phyloP scores from a whole-genome alignment of 1,140 invertebrate genomes.

The Sipha flava region DNA sequence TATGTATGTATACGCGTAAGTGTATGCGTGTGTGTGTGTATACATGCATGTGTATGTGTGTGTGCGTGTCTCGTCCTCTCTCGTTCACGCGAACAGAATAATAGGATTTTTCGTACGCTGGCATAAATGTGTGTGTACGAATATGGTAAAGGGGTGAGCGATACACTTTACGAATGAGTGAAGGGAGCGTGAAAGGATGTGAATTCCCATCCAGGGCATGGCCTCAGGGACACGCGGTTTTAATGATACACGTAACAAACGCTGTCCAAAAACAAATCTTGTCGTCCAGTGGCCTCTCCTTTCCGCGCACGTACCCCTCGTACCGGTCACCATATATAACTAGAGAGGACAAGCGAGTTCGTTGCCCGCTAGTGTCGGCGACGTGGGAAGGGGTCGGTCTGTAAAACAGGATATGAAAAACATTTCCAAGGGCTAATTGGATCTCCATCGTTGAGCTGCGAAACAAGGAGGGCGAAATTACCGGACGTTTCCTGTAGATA shows the following conservation, averaged over 20 bases:
- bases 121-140: neutral
- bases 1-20: too few relatives aligned
- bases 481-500: constrained; percentile 29
- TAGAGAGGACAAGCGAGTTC: neutral
- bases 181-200: neutral
- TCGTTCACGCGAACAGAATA: neutral
- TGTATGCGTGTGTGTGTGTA: neutral
- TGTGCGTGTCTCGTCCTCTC: neutral
- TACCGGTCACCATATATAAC: neutral
- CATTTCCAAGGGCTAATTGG: constrained; percentile 27
- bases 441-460: constrained; percentile 5
- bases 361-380: neutral
- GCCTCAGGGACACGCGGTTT: constrained; percentile 6
- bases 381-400: neutral
- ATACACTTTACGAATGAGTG: neutral
- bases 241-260: constrained; percentile 17
- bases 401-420: constrained; percentile 31
- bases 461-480: constrained; percentile 29
- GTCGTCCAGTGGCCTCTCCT: neutral
- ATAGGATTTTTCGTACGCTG: neutral
- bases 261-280: constrained; percentile 27
- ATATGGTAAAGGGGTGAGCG: neutral
- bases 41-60: neutral
- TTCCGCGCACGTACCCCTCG: neutral
- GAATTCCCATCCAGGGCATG: constrained; percentile 5